Evolutionary conservation across 2,888 invertebrate genomes (phyloP), one percentile per base, ranked within the genome.

Genomic region (Mythimna loreyi): DNA sequence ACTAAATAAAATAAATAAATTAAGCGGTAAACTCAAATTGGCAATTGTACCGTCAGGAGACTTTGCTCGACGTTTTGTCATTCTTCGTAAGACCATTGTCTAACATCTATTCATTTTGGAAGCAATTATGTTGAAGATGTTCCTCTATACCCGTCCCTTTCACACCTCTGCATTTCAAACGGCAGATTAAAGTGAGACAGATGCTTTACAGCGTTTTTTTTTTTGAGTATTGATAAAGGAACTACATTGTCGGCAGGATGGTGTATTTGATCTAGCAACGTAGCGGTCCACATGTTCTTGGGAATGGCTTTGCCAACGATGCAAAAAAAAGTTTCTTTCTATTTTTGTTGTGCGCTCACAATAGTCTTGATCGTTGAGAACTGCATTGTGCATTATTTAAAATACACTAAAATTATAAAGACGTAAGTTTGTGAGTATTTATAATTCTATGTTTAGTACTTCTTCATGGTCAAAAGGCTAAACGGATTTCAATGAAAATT

Each of bases 281-380:
- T 94, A 94, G 95, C 94, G 93, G 92, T 93, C 93, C 95, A 95
- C 93, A 94, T 95, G 95, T 93, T 96, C 94, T 92, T 92, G 93
- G 93, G 94, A 95, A 95, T 93, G 87, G 93, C 94, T 92, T 93
- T 86, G 92, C 91, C 90, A 92, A 91, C 89, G 90, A 92, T 95
- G 95, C 95, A 94, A 94, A 96, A 95, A 56, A 95, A 96, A 94
- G 85, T 87, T 90, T 92, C 87, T 91, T 83, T 91, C 87, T 89
- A 78, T 84, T 87, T 80, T 86, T 89, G 75, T 86, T 77, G 50
- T 62, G 62, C 72, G 85, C 69, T 49, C 65, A 57, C 28, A 87
- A 75, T 57, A 73, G 78, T 91, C 85, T 94, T 94, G 94, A 90
- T 92, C 80, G 45, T 90, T 85, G 66, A 3, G 45, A 68, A 79